Evolutionary conservation across 2,888 invertebrate species (phyloP).

Genomic region (Epirrita christyi): DNA sequence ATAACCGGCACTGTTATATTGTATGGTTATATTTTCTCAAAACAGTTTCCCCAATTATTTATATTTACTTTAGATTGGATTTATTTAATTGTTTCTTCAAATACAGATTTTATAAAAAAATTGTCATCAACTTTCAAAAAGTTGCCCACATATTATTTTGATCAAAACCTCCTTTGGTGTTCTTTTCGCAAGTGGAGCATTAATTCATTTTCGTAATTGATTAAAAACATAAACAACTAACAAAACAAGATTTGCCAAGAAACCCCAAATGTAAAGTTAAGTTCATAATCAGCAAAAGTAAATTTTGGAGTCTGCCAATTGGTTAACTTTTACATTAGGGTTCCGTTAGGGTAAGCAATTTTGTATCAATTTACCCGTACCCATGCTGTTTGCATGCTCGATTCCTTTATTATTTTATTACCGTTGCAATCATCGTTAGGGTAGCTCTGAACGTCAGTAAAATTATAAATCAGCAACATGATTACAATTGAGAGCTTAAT

Average conservation of each 20-base stretch:
- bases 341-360: conserved; percentile 65
- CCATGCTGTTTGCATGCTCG: conserved; percentile 26
- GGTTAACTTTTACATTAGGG: conserved; percentile 78
- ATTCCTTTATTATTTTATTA: conserved; percentile 42
- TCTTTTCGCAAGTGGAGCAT: not conserved
- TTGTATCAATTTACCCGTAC: conserved; percentile 64
- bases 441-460: conserved; percentile 34
- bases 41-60: no score
- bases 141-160: no score
- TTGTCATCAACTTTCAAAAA: no score
- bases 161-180: not conserved
- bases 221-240: conserved; percentile 15
- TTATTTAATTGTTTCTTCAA: no score
- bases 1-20: no score
- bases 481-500: conserved; percentile 63
- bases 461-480: conserved; percentile 47
- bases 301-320: conserved; percentile 67
- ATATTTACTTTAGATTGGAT: no score
- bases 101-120: no score
- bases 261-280: conserved; percentile 37
- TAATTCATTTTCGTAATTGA: conserved; percentile 5
- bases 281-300: conserved; percentile 75
- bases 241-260: conserved; percentile 19
- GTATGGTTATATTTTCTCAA: no score
- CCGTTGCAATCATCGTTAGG: conserved; percentile 45